Evolutionary conservation across 2,888 invertebrate genomes (phyloP), one percentile per base, ranked within the genome.

Genomic region (Tipula vernalis): DNA sequence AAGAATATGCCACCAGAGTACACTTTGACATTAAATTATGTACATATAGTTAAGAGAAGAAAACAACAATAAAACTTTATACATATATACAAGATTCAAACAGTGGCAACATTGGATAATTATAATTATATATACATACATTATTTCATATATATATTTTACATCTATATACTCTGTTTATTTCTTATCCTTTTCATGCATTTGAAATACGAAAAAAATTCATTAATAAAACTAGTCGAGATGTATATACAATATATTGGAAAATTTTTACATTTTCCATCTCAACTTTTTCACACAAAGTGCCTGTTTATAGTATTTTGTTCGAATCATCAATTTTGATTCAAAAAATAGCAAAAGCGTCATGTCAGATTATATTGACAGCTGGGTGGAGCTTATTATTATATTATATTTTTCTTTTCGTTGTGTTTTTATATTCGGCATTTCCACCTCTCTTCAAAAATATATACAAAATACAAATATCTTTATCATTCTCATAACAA

Each of bases 291-390:
- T n/a, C n/a, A 51, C 6, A 51, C n/a, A 5, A 4, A n/a, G n/a
- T 15, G n/a, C n/a, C n/a, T 44, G 12, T 12, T 0, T 6, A 8
- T 51, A 51, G 71, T 15, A 71, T 71, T 71, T 71, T 4, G 71
- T 71, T 71, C 71, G 71, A 71, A 71, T 71, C 71, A 71, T 71
- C 71, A 71, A 71, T 71, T 71, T 71, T 71, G 71, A 71, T 71
- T 71, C 71, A 71, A 71, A 71, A 28, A 18, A 71, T 71, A 71
- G 71, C 71, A 71, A 71, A 71, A 71, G 71, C 71, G 71, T 71
- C 71, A 71, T 71, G 71, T 71, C 71, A 84, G 41, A 84, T 84
- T 36, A 84, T 85, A 85, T 85, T 85, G 85, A 85, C 85, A 85
- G 85, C 39, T 85, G 42, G 85, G 85, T 42, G 85, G 85, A 85